These are phyloP conservation scores for Belonocnema kinseyi DNA, from an alignment of 1,140 invertebrate species.

Conservation along the genomic window DNA sequence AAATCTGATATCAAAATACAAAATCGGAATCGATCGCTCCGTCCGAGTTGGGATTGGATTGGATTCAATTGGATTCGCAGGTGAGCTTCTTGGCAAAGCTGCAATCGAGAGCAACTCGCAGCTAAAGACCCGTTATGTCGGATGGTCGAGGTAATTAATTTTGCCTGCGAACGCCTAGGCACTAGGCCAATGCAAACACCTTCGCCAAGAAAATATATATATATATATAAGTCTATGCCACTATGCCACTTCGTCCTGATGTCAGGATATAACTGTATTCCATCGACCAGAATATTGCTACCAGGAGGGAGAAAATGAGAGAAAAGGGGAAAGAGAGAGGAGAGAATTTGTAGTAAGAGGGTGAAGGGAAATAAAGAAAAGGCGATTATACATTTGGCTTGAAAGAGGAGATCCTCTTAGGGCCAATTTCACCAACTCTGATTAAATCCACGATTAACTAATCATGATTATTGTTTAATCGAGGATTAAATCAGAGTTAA, in stretches of 20 bases:
- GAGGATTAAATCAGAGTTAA: no score
- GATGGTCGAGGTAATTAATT: slow-evolving; percentile 73
- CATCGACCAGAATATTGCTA: slow-evolving; percentile 8
- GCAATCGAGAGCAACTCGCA: slow-evolving; percentile 44
- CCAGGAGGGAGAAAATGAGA: not conserved
- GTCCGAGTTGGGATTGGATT: not conserved
- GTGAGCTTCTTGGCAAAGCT: slow-evolving; percentile 46
- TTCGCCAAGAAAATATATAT: slow-evolving; percentile 51
- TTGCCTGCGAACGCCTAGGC: slow-evolving; percentile 65
- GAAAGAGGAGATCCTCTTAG: no score
- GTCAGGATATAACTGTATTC: slow-evolving; percentile 28
- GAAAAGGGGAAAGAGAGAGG: slow-evolving; percentile 1
- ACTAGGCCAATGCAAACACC: slow-evolving; percentile 75
- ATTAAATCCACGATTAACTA: no score
- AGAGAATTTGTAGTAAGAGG: not conserved
- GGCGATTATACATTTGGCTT: not conserved
- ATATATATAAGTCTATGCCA: slow-evolving; percentile 15
- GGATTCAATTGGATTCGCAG: slow-evolving; percentile 18
- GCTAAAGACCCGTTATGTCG: slow-evolving; percentile 72
- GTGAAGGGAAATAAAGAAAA: slow-evolving; percentile 5
- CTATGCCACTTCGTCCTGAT: slow-evolving; percentile 30
- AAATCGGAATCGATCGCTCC: not conserved
- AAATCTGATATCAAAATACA: no score
- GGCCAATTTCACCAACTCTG: no score
- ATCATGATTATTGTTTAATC: no score